Conservation (phyloP, 2,113 vertebrate species). For the Clarias magur region DNA sequence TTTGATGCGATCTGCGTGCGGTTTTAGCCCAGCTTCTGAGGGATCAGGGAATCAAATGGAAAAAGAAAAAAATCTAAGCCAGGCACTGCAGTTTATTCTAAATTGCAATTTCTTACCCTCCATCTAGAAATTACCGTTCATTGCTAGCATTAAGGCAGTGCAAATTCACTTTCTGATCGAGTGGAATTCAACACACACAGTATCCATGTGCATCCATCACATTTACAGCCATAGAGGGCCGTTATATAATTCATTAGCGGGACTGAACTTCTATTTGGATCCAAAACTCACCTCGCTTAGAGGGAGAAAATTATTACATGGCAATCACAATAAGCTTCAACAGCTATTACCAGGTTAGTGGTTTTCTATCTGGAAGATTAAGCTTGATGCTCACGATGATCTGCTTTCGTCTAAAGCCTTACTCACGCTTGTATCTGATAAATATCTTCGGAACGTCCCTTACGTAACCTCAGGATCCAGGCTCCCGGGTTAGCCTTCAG, state of each 20-base stretch:
- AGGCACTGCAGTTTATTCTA: neutral
- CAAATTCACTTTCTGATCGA: neutral
- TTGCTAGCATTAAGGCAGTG: neutral
- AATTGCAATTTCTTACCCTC: neutral
- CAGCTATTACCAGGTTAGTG: neutral
- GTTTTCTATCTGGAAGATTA: neutral
- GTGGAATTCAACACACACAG: neutral
- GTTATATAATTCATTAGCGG: neutral
- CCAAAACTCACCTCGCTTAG: neutral
- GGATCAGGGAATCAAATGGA: neutral
- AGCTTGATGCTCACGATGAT: neutral
- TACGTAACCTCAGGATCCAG: slow-evolving; percentile 86
- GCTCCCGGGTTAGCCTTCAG: slow-evolving; percentile 96
- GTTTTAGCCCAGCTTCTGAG: slow-evolving; percentile 44
- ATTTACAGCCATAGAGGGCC: neutral
- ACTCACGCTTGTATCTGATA: slow-evolving; percentile 90
- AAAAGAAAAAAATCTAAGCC: neutral
- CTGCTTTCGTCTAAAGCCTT: neutral
- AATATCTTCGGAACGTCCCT: slow-evolving; percentile 91
- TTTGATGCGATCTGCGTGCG: slow-evolving; percentile 68
- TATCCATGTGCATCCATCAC: neutral
- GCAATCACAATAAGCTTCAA: slow-evolving; percentile 5
- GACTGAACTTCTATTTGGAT: neutral
- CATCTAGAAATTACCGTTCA: neutral
- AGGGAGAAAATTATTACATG: slow-evolving; percentile 6